Base-by-base conservation (phyloP, 2,797 vertebrate species). In the Avahi laniger region DNA sequence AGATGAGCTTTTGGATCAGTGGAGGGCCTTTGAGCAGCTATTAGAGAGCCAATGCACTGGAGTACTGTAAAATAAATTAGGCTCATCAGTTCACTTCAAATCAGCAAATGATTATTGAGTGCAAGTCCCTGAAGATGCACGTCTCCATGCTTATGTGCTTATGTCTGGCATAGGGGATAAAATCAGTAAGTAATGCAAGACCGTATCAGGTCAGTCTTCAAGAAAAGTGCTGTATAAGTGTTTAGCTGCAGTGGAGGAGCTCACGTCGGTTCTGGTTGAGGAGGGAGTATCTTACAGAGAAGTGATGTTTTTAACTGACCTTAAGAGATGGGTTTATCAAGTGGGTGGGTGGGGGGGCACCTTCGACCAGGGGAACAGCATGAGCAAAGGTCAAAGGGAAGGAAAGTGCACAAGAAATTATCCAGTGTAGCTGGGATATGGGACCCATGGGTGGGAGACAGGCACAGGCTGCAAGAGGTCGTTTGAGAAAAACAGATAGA, bases 1-100 rank as follows among this genome's bases (percentile, higher is more conserved):
- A 96, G 91, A 93, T 75, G 33, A 89, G 65, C 28, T 70, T 89
- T 91, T 61, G 89, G 82, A 86, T 88, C 41, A 50, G 28, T 69
- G 78, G 63, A 73, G 52, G 50, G 89, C 33, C 82, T 94, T 95
- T 83, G 82, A 75, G 50, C 7, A 4, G 84, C 81, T 75, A 8
- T 76, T 59, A 95, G 52, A 72, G 75, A 86, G 54, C 73, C 18
- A n/a, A 3, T 59, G 61, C 96, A 86, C 14, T 7, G 59, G 94
- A 88, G 78, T 69, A 65, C 90, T 86, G 88, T 92, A 89, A 95
- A 96, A 80, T 82, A 93, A 91, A 95, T 93, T 88, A 76, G 79
- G 78, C 92, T 95, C 89, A 86, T 95, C 89, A 80, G 41, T 93
- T 97, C 75, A 43, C 52, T 61, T 94, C 91, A 95, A 52, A 78